Evolutionary conservation across 1,140 invertebrate species (phyloP).

Genomic region (Drosophila equinoxialis): DNA sequence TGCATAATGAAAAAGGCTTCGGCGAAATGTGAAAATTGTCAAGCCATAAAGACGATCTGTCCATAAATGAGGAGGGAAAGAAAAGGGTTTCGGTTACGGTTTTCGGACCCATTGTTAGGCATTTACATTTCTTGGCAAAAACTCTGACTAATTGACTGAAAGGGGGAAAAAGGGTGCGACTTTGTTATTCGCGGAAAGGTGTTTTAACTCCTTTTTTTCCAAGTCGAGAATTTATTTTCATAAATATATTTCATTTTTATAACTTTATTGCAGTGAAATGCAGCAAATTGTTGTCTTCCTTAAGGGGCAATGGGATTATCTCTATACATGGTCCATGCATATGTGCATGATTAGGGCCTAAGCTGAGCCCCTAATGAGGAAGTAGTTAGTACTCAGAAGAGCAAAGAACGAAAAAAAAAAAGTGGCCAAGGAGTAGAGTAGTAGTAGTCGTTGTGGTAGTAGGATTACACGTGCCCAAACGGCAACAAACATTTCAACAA

Average conservation of each 20-base stretch:
- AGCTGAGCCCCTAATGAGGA: slow-evolving; percentile 61
- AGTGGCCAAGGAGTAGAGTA: background rate
- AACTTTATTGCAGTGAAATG: too few species aligned
- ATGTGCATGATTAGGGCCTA: slow-evolving; percentile 7
- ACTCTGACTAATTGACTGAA: slow-evolving; percentile 76
- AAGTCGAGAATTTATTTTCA: slow-evolving; percentile 8
- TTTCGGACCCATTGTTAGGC: background rate
- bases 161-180: slow-evolving; percentile 42
- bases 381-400: slow-evolving; percentile 52
- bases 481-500: background rate
- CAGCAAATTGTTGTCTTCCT: background rate
- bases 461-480: slow-evolving; percentile 49
- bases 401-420: slow-evolving; percentile 11
- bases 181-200: slow-evolving; percentile 9
- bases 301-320: slow-evolving; percentile 10
- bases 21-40: slow-evolving; percentile 25
- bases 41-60: slow-evolving; percentile 4
- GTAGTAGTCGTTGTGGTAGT: background rate
- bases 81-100: slow-evolving; percentile 17
- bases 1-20: slow-evolving; percentile 68
- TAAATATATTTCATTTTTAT: background rate
- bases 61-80: background rate
- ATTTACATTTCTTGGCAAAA: slow-evolving; percentile 34
- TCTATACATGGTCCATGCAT: background rate
- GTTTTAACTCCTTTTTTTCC: slow-evolving; percentile 47